Percentiles rank a stretch among this genome's conserved stretches.
Evolutionary conservation across 2,888 invertebrate genomes (phyloP).

Genomic region (Thymelicus acteon): DNA sequence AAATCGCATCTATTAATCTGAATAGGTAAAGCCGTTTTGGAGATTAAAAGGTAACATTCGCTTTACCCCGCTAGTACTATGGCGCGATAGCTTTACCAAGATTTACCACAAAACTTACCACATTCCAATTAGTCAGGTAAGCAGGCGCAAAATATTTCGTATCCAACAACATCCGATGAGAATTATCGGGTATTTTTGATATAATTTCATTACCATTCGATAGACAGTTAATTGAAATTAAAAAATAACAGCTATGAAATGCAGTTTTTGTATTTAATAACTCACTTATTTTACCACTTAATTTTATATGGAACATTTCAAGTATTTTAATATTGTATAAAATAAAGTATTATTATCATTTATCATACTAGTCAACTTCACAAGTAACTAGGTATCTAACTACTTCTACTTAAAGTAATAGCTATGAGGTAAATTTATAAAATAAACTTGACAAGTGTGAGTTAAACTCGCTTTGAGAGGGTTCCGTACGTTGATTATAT

Average conservation of each 20-base stretch:
- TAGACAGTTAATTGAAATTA: background rate
- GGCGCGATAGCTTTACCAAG: background rate
- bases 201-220: background rate
- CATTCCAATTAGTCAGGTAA: constrained; percentile 33
- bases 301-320: background rate
- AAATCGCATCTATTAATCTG: no score
- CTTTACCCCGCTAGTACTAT: no score
- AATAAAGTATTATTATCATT: no score
- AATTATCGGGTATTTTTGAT: background rate
- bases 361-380: background rate
- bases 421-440: no score
- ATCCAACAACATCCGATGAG: background rate
- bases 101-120: constrained; percentile 25
- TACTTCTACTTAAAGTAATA: no score
- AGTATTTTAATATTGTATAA: background rate
- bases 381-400: no score
- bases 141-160: background rate
- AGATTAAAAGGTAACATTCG: no score
- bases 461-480: no score
- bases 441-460: no score
- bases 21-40: no score
- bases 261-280: background rate
- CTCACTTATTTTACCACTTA: background rate
- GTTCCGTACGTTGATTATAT: no score
- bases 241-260: constrained; percentile 26